A percentile compares a stretch with the other conserved stretches of the same genome.
Conservation (phyloP, 1,140 invertebrate species). For the Belonocnema kinseyi region DNA sequence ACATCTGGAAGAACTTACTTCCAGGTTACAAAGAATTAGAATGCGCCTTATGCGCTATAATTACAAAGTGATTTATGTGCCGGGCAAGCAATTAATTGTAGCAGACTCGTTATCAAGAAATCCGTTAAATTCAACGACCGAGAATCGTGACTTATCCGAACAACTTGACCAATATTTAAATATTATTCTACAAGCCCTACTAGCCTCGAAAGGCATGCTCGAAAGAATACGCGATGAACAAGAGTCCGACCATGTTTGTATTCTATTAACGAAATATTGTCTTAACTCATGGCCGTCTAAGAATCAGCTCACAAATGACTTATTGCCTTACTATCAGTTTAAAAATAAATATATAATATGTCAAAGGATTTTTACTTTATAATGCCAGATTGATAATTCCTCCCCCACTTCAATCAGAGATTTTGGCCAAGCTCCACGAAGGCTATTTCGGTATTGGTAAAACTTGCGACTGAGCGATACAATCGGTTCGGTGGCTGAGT, state of each 20-base stretch:
- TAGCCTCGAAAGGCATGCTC: neutral
- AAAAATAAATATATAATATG: neutral
- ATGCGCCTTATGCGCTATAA: conserved; percentile 38
- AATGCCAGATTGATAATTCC: neutral
- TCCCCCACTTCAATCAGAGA: too few relatives aligned
- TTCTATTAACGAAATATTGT: too few relatives aligned
- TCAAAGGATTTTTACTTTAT: neutral
- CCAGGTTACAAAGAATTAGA: conserved; percentile 64
- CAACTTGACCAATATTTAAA: conserved; percentile 10
- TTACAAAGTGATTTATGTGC: conserved; percentile 55
- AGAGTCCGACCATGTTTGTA: too few relatives aligned
- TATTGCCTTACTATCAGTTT: neutral
- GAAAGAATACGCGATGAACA: too few relatives aligned
- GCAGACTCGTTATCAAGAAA: conserved; percentile 59
- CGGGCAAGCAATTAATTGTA: conserved; percentile 57
- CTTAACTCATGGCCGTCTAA: too few relatives aligned
- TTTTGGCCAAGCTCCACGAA: too few relatives aligned
- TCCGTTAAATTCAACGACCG: conserved; percentile 32
- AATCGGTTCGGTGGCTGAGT: too few relatives aligned
- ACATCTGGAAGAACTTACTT: conserved; percentile 59
- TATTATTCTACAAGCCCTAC: neutral
- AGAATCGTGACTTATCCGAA: conserved; percentile 34
- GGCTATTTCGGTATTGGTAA: too few relatives aligned
- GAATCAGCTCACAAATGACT: too few relatives aligned
- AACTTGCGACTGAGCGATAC: too few relatives aligned